Evolutionary conservation across 2,888 invertebrate species (phyloP), one percentile per base, ranked within the genome.

Genomic region (Drosophila tanythrix): DNA sequence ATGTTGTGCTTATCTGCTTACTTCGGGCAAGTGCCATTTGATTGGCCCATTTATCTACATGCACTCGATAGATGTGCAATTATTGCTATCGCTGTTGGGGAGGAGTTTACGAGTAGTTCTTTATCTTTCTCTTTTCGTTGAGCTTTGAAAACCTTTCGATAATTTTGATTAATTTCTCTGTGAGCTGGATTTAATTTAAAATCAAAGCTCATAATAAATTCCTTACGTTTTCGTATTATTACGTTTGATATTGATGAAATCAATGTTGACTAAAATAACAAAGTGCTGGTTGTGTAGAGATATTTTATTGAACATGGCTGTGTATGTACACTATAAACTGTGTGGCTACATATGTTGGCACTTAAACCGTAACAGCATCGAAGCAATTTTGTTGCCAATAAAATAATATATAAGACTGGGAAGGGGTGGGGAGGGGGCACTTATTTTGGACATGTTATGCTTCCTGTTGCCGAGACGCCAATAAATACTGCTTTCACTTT

Each of bases 401-500:
- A 48, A n/a, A 11, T 7, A 35, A 8, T 25, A 53, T 21, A 36
- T 15, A 8, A 15, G 21, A 3, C 7, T 7, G 21, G 13, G 7
- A 21, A 11, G n/a, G n/a, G 10, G 10, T 8, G 21, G 13, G 21
- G 7, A 7, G 13, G 46, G 13, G 46, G 13, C 21, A 46, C 4
- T 15, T 15, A 25, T 5, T 31, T 13, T 13, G 15, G 3, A 29
- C 38, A 33, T 27, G 2, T 29, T 21, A 8, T 35, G 15, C 40
- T 65, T 51, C 38, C 51, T 27, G 33, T 21, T 48, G 36, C n/a
- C 40, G 46, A 46, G 25, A 15, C 21, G 15, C 46, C 46, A 46
- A 38, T 15, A 40, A 13, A 46, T 33, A 35, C n/a, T 58, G 76
- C 71, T 76, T 76, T 77, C 73, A 76, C 75, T 76, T 76, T 67